Percentiles rank a stretch among this genome's conserved stretches.
Conservation (phyloP, 2,888 invertebrate genomes). For the Tetranychus piercei region DNA sequence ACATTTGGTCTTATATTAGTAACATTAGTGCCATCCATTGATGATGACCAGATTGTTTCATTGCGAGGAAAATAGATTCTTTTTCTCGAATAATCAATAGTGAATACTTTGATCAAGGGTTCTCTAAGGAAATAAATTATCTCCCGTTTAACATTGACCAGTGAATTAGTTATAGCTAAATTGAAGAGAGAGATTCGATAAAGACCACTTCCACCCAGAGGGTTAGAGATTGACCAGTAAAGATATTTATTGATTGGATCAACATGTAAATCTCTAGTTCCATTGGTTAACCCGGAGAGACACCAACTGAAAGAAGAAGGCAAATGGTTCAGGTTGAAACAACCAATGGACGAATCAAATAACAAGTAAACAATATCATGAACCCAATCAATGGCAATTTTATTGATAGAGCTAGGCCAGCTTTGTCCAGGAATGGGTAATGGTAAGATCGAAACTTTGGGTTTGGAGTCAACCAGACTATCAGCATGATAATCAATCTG, state of each 20-base stretch:
- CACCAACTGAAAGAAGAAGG: neutral
- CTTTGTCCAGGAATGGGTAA: neutral
- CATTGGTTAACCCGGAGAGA: constrained; percentile 42
- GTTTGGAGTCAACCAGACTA: neutral
- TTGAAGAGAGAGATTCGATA: constrained; percentile 40
- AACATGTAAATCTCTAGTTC: constrained; percentile 59
- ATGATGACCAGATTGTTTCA: constrained; percentile 31
- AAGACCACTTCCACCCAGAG: constrained; percentile 38
- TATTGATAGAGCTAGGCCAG: constrained; percentile 22
- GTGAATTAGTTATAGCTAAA: neutral
- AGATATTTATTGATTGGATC: constrained; percentile 75
- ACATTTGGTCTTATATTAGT: neutral
- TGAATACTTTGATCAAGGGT: constrained; percentile 51
- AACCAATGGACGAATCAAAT: constrained; percentile 52
- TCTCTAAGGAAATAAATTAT: constrained; percentile 50
- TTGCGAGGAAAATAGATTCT: constrained; percentile 51
- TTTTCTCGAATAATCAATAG: constrained; percentile 62
- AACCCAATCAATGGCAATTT: constrained; percentile 64
- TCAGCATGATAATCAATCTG: neutral
- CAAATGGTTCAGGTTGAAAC: neutral
- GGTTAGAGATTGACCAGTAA: constrained; percentile 20
- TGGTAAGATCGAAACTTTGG: neutral
- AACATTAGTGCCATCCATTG: neutral
- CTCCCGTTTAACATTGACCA: constrained; percentile 35
- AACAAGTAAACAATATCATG: constrained; percentile 64